Evolutionary conservation across 2,113 vertebrate species (phyloP).

Genomic region (Pontoporia blainvillei): DNA sequence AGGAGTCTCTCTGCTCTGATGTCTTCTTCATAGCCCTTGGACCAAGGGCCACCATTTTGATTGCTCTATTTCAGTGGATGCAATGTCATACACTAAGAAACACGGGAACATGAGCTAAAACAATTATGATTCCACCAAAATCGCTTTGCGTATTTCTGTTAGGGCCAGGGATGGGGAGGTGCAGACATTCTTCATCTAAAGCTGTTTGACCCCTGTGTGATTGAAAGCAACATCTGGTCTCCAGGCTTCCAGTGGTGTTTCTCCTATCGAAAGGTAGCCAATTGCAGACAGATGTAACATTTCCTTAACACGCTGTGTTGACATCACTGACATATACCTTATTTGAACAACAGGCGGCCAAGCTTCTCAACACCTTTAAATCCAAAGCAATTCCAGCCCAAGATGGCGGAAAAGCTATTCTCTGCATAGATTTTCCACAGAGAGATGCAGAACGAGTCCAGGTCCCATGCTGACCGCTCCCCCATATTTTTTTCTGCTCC

Average conservation of each 20-base stretch:
- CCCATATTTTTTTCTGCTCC: neutral
- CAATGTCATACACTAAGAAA: neutral
- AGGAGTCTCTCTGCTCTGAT: neutral
- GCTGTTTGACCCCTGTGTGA: constrained; percentile 80
- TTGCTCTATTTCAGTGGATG: neutral
- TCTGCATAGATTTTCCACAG: neutral
- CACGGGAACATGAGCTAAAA: constrained; percentile 68
- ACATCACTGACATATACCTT: constrained; percentile 80
- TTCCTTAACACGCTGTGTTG: constrained; percentile 77
- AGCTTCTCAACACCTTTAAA: constrained; percentile 79
- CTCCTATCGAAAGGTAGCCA: constrained; percentile 79
- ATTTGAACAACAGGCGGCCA: constrained; percentile 78
- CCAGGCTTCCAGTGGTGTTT: constrained; percentile 79
- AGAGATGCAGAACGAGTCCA: neutral
- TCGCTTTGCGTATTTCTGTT: constrained; percentile 42
- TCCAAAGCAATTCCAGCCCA: constrained; percentile 41
- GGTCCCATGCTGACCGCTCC: neutral
- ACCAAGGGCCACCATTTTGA: neutral
- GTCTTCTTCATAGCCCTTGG: neutral
- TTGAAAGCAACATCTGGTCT: constrained; percentile 84
- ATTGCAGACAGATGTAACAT: constrained; percentile 84
- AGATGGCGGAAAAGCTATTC: constrained; percentile 31
- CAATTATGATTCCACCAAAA: constrained; percentile 67
- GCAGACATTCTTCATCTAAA: constrained; percentile 73
- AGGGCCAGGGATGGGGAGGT: constrained; percentile 44